phyloP scores from a whole-genome alignment of 2,113 vertebrate genomes.

The Scytalopus superciliaris region DNA sequence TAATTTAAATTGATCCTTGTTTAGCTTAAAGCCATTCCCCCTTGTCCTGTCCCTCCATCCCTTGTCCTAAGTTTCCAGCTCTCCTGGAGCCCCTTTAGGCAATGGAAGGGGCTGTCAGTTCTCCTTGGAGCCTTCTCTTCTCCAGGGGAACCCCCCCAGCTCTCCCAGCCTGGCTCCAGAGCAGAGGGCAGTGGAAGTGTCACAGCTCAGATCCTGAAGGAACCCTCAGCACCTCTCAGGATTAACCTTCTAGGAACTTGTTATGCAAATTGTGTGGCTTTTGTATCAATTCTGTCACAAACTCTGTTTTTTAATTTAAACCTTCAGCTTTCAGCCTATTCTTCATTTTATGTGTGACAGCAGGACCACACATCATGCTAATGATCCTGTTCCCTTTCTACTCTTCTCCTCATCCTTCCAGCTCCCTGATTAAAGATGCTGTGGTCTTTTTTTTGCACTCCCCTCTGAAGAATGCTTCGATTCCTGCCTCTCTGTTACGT shows the following conservation, averaged over 20 bases:
- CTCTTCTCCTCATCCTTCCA: background rate
- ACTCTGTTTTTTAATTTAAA: background rate
- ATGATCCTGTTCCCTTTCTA: background rate
- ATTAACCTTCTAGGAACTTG: background rate
- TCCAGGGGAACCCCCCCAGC: background rate
- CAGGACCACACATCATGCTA: background rate
- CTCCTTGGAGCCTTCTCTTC: background rate
- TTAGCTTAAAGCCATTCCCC: background rate
- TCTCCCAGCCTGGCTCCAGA: background rate
- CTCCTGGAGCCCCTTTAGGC: background rate
- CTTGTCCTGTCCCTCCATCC: background rate
- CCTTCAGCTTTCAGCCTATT: background rate
- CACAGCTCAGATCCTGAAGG: background rate
- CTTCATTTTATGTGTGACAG: background rate
- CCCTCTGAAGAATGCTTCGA: background rate
- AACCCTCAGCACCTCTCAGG: background rate
- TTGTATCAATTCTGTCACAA: background rate
- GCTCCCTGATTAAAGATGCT: background rate
- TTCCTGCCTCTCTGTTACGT: background rate
- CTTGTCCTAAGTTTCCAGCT: background rate
- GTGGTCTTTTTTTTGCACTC: background rate
- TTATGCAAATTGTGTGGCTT: background rate
- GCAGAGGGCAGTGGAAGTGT: background rate
- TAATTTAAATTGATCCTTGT: accelerated
- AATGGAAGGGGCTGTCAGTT: accelerated